Percentiles rank a stretch among this genome's conserved stretches.
Conservation (phyloP, 1,140 invertebrate species). For the Orius insidiosus region DNA sequence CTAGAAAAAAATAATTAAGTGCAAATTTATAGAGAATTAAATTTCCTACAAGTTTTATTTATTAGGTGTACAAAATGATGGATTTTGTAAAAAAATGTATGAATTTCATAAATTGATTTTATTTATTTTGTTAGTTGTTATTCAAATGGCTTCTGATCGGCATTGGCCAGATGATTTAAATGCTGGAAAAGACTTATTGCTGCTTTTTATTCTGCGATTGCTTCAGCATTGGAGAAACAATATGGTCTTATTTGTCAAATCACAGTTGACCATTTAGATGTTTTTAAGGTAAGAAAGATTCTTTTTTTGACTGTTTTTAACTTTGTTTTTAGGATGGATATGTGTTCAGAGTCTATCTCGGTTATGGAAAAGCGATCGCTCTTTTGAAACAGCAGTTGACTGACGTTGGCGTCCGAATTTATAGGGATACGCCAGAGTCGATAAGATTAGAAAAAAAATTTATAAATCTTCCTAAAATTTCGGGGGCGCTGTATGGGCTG, state of each 20-base stretch:
- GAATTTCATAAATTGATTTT: no score
- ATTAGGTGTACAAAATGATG: no score
- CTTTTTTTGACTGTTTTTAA: background rate
- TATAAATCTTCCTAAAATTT: conserved; percentile 57
- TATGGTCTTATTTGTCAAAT: conserved; percentile 34
- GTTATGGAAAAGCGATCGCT: conserved; percentile 50
- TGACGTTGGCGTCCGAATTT: conserved; percentile 45
- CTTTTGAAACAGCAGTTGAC: conserved; percentile 42
- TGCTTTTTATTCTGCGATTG: conserved; percentile 72
- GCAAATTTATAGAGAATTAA: background rate
- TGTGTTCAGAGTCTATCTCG: conserved; percentile 47
- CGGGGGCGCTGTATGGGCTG: conserved; percentile 70
- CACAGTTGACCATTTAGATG: conserved; percentile 39
- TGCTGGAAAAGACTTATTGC: conserved; percentile 64
- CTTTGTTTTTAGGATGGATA: conserved; percentile 37
- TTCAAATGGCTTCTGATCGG: conserved; percentile 52
- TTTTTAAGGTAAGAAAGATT: conserved; percentile 46
- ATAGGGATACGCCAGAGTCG: conserved; percentile 57
- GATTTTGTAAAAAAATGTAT: background rate
- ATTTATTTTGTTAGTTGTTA: conserved; percentile 29
- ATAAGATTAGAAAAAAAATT: conserved; percentile 46
- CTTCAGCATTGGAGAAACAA: conserved; percentile 42
- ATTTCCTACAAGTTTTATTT: no score
- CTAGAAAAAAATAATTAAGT: no score
- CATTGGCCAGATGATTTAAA: conserved; percentile 81